A percentile compares a stretch with the other conserved stretches of the same genome.
These are phyloP conservation scores for Dendrocincla tyrannina DNA, from an alignment of 2,797 vertebrate species.

Conservation along the genomic window DNA sequence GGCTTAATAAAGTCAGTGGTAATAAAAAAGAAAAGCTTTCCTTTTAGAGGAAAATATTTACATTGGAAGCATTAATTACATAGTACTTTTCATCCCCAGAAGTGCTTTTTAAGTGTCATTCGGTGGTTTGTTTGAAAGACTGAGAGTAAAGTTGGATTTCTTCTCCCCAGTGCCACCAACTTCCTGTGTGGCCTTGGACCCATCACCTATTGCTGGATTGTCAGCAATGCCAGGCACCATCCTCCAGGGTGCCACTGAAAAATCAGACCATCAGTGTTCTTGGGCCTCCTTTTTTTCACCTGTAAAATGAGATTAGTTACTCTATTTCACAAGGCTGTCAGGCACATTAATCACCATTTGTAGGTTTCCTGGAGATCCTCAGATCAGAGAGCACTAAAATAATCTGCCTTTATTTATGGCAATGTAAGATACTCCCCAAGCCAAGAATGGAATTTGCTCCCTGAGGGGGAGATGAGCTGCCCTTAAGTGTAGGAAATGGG, in stretches of 20 bases:
- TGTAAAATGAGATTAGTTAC: not conserved
- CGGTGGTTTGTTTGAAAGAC: constrained; percentile 12
- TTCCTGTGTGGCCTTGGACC: constrained; percentile 35
- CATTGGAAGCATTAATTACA: constrained; percentile 60
- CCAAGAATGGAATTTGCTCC: not conserved
- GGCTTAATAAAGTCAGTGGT: constrained; percentile 61
- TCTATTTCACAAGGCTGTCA: not conserved
- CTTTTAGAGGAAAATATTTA: constrained; percentile 70
- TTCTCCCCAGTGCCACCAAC: not conserved
- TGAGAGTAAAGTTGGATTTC: constrained; percentile 5
- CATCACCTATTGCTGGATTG: not conserved
- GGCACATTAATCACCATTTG: not conserved
- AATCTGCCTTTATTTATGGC: not conserved
- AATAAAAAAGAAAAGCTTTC: constrained; percentile 62
- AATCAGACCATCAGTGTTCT: not conserved
- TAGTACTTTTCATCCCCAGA: constrained; percentile 39
- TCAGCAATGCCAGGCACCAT: not conserved
- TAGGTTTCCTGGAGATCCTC: not conserved
- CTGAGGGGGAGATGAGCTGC: not conserved
- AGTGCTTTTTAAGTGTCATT: constrained; percentile 60
- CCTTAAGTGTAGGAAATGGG: not conserved
- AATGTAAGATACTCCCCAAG: not conserved
- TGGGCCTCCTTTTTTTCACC: not conserved
- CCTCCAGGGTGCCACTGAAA: not conserved
- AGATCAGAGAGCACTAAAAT: not conserved